These are phyloP conservation scores for Leistus spinibarbis DNA, from an alignment of 2,888 invertebrate species.

Conservation along the genomic window DNA sequence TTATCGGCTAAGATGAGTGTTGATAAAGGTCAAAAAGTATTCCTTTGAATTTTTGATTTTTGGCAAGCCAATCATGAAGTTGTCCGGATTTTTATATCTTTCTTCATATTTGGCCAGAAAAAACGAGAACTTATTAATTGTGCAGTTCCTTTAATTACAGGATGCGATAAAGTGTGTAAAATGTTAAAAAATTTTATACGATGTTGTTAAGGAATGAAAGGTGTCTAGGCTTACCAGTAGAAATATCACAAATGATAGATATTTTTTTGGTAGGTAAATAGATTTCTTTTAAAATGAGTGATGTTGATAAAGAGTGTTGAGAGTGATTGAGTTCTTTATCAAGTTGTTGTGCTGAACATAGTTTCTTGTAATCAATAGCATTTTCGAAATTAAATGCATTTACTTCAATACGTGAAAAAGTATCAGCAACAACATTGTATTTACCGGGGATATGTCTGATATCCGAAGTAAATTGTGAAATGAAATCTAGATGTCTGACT, in stretches of 20 bases:
- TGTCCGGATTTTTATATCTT: no score
- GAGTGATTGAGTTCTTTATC: neutral
- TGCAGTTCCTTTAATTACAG: no score
- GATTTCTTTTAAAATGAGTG: neutral
- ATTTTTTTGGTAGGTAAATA: neutral
- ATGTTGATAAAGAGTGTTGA: neutral
- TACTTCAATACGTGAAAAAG: neutral
- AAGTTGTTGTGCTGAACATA: neutral
- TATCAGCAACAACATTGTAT: slow-evolving; percentile 1
- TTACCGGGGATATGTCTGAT: neutral
- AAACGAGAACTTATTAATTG: no score
- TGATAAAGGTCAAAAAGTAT: no score
- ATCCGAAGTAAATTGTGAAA: slow-evolving; percentile 8
- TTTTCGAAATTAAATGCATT: neutral
- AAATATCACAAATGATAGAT: neutral
- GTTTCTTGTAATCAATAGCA: neutral
- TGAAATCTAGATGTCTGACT: slow-evolving; percentile 8
- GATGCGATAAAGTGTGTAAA: no score
- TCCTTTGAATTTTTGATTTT: no score
- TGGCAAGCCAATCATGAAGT: no score
- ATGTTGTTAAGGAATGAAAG: no score
- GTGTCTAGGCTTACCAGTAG: no score
- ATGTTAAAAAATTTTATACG: no score
- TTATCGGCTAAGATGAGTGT: no score
- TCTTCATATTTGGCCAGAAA: no score